Base-by-base conservation (phyloP, 2,113 vertebrate species). In the Aythya baeri region DNA sequence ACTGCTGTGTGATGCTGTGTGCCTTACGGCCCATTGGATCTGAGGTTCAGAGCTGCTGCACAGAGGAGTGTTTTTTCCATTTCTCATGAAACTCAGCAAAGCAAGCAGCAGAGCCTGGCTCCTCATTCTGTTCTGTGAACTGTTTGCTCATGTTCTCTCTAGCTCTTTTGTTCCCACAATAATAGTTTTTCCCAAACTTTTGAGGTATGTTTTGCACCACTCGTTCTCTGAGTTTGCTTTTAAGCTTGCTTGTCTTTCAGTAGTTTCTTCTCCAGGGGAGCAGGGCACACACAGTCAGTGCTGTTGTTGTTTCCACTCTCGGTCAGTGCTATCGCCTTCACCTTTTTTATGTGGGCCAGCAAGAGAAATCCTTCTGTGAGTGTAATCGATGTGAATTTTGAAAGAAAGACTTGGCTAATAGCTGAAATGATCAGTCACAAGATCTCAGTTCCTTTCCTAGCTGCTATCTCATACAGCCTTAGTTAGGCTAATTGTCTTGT, bases 21-120 rank as follows among this genome's bases (percentile, higher is more conserved):
- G 1, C 7, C 17, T 71, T 36, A 21, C 22, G 12, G 59, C 18
- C 11, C 0, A 0, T 41, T 61, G 14, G 29, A 44, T 20, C 68
- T 2, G 0, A 36, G 34, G 7, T 31, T 41, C 21, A 7, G 15
- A 29, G 10, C 29, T 36, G 3, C 13, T 29, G 12, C 75, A 36
- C 54, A 29, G 58, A 22, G 58, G 21, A 9, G 21, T 4, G 1
- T 41, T 65, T 72, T 31, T 7, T 22, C 20, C 32, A 32, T 6
- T 22, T 44, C 23, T 76, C 55, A 9, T 61, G 26, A 77, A 36
- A 44, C 43, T 49, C n/a, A 27, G 49, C n/a, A 21, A 74, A 88
- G 63, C 34, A 32, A 34, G 34, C 1, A 44, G 63, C 43, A 91
- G 46, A 63, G 29, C 38, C 23, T 57, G 17, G 17, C 18, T 83